phyloP scores from a whole-genome alignment of 2,888 invertebrate species.

The Cataglyphis altisquamis region DNA sequence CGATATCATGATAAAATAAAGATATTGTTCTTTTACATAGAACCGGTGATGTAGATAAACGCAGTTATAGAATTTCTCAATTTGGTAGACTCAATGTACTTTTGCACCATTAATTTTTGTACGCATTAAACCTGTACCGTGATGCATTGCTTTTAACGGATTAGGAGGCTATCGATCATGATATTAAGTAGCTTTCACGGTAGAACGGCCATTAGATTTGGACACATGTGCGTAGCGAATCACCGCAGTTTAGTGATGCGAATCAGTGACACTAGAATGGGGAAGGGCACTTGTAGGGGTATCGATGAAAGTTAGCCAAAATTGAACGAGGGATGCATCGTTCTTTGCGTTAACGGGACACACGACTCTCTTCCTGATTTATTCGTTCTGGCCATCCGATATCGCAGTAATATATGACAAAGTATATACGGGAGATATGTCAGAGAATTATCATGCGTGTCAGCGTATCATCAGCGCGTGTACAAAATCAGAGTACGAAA shows the following conservation, averaged over 20 bases:
- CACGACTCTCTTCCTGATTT: constrained; percentile 30
- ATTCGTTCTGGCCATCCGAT: constrained; percentile 17
- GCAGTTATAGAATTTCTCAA: constrained; percentile 14
- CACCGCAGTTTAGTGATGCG: constrained; percentile 74
- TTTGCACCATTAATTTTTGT: constrained; percentile 66
- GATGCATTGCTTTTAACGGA: constrained; percentile 71
- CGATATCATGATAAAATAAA: background rate
- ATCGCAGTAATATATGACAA: constrained; percentile 12
- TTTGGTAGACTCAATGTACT: constrained; percentile 24
- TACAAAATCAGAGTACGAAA: background rate
- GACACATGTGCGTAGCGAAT: constrained; percentile 81
- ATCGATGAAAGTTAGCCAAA: constrained; percentile 38
- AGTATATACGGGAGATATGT: constrained; percentile 7
- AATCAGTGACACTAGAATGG: constrained; percentile 73
- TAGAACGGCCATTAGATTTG: constrained; percentile 74
- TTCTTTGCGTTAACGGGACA: constrained; percentile 14
- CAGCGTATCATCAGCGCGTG: background rate
- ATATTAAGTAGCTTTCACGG: constrained; percentile 75
- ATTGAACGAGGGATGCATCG: constrained; percentile 45
- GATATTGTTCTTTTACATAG: constrained; percentile 13
- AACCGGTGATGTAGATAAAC: constrained; percentile 1
- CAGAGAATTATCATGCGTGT: background rate
- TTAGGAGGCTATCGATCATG: constrained; percentile 71
- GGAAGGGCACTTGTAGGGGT: constrained; percentile 61
- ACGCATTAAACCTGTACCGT: constrained; percentile 54